phyloP scores from a whole-genome alignment of 2,113 vertebrate genomes.

The Ciconia stormi region DNA sequence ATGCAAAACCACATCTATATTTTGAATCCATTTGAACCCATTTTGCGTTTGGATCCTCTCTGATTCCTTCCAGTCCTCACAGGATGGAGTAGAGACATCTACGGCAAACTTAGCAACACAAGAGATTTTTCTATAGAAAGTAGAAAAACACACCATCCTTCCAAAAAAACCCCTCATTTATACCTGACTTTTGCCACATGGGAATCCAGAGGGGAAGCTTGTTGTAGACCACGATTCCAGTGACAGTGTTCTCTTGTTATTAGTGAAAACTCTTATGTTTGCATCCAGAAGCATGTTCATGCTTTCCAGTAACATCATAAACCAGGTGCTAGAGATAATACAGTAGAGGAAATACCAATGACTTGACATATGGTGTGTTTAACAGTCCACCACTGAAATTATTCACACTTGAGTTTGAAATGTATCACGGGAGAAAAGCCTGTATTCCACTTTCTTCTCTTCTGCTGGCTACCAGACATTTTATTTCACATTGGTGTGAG shows the following conservation, averaged over 20 bases:
- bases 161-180: not conserved
- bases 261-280: not conserved
- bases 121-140: not conserved
- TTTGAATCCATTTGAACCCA: not conserved
- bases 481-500: constrained; percentile 28
- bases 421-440: not conserved
- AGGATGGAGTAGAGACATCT: not conserved
- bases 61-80: not conserved
- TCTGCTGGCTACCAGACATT: constrained; percentile 14
- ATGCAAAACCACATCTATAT: not conserved
- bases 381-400: constrained; percentile 3
- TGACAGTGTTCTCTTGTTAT: not conserved
- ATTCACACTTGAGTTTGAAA: not conserved
- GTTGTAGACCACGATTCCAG: not conserved
- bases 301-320: constrained; percentile 38
- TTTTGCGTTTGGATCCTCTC: not conserved
- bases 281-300: not conserved
- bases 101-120: not conserved
- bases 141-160: not conserved
- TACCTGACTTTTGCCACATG: not conserved
- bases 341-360: constrained; percentile 12
- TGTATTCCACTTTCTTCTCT: not conserved
- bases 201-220: not conserved
- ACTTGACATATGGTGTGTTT: not conserved
- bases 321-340: constrained; percentile 44